phyloP scores from a whole-genome alignment of 2,888 invertebrate species.

The Brachyopa scutellaris region DNA sequence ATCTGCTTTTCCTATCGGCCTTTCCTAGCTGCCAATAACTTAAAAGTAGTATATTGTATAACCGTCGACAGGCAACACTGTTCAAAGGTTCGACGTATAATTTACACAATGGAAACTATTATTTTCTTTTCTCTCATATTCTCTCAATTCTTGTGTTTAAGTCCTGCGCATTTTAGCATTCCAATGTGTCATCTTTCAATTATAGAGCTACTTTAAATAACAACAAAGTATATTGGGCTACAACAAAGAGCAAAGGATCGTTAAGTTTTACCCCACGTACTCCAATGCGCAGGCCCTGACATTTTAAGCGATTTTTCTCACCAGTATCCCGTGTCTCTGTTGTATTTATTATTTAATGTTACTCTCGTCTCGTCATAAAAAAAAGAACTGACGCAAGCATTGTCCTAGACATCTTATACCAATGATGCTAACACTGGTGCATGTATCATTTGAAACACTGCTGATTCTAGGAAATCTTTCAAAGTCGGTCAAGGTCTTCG shows the following conservation, averaged over 20 bases:
- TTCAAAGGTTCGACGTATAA: slow-evolving; percentile 23
- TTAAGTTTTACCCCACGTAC: slow-evolving; percentile 46
- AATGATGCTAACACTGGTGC: slow-evolving; percentile 32
- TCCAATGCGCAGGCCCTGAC: slow-evolving; percentile 32
- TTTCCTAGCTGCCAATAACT: too few relatives aligned
- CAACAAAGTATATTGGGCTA: slow-evolving; percentile 54
- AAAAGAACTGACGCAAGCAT: slow-evolving; percentile 52
- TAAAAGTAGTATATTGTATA: too few relatives aligned
- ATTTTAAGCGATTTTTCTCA: slow-evolving; percentile 5
- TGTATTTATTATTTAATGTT: slow-evolving; percentile 29
- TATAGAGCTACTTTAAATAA: slow-evolving; percentile 48
- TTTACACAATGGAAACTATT: slow-evolving; percentile 7
- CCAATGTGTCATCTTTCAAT: slow-evolving; percentile 68
- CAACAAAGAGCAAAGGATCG: slow-evolving; percentile 47
- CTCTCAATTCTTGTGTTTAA: slow-evolving; percentile 1
- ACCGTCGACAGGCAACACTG: slow-evolving; percentile 46
- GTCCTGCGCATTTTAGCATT: slow-evolving; percentile 46
- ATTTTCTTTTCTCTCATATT: slow-evolving; percentile 17
- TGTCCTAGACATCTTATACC: slow-evolving; percentile 29
- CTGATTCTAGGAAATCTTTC: slow-evolving; percentile 12
- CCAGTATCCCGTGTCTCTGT: slow-evolving; percentile 23
- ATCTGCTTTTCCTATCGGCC: too few relatives aligned
- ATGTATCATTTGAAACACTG: slow-evolving; percentile 30
- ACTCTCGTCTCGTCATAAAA: slow-evolving; percentile 5
- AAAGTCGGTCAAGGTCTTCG: slow-evolving; percentile 39